phyloP scores from a whole-genome alignment of 2,888 invertebrate species.

The Drosophila nr. medialis region DNA sequence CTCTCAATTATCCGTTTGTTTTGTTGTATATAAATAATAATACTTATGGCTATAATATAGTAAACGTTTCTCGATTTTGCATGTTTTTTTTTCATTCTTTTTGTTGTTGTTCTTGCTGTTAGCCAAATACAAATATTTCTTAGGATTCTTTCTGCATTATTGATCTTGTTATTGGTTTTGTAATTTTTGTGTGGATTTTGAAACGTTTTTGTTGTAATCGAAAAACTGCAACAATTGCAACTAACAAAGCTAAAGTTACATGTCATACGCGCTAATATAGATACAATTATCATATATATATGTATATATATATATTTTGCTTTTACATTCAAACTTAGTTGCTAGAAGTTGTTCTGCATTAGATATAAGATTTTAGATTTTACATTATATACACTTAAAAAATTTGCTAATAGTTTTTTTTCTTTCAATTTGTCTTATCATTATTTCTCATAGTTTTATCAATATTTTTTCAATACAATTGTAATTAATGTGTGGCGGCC shows the following conservation, averaged over 20 bases:
- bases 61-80: slow-evolving; percentile 75
- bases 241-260: slow-evolving; percentile 77
- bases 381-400: slow-evolving; percentile 77
- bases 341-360: slow-evolving; percentile 56
- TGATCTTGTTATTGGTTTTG: slow-evolving; percentile 46
- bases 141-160: slow-evolving; percentile 39
- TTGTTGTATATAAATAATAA: slow-evolving; percentile 83
- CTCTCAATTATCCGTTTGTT: slow-evolving; percentile 64
- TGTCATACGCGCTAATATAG: slow-evolving; percentile 63
- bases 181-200: slow-evolving; percentile 17
- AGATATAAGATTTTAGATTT: slow-evolving; percentile 46
- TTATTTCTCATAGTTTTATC: slow-evolving; percentile 34
- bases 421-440: slow-evolving; percentile 46
- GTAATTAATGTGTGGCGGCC: slow-evolving; percentile 53
- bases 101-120: slow-evolving; percentile 20
- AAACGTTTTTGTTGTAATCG: slow-evolving; percentile 54
- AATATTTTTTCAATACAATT: slow-evolving; percentile 55
- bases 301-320: slow-evolving; percentile 28
- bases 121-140: slow-evolving; percentile 29
- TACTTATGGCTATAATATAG: slow-evolving; percentile 81
- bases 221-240: slow-evolving; percentile 79
- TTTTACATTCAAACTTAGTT: slow-evolving; percentile 47
- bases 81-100: slow-evolving; percentile 33
- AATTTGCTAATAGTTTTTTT: slow-evolving; percentile 78
- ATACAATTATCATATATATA: slow-evolving; percentile 43